Base-by-base conservation (phyloP, 2,797 vertebrate genomes). In the Alauda arvensis region DNA sequence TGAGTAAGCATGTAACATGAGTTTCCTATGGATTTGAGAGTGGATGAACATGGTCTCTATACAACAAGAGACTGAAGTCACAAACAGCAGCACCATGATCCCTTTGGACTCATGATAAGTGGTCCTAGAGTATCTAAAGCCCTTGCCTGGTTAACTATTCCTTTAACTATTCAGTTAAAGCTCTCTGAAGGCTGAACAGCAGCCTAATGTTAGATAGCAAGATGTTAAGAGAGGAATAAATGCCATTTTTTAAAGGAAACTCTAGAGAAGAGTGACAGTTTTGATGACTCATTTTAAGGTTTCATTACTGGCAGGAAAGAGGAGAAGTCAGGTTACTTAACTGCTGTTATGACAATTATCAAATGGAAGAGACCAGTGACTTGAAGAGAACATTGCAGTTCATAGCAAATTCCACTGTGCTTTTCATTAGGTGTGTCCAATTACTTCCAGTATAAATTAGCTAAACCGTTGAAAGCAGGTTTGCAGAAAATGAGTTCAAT, bases 401-500 rank as follows among this genome's bases (percentile, higher is more conserved):
- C 80, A 75, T 14, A 48, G 74, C 70, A 88, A 84, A 93, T 93
- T 92, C 88, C 79, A 77, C 75, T 29, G 6, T 37, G 61, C 72
- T 71, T 94, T 72, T 76, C 65, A 72, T 46, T 87, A 91, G 91
- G 94, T 82, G 92, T 91, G 92, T 79, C 93, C 81, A 89, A 91
- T 95, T 95, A 94, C 65, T 95, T 93, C 82, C 91, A 95, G 62
- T 37, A 82, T 56, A 79, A 90, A 82, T 89, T 92, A 92, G 83
- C 26, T 52, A 72, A 53, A 48, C 49, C 21, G 71, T 62, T 95
- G 66, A 89, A 92, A 77, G 51, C 74, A 85, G 69, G 49, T 76
- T 87, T 92, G 72, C 66, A 84, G 61, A 77, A 92, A 86, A 60
- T 75, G 0, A 76, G 29, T 78, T 84, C 85, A 81, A 68, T 42